Conservation (phyloP, 2,113 vertebrate genomes). For the Bubo blakistoni region DNA sequence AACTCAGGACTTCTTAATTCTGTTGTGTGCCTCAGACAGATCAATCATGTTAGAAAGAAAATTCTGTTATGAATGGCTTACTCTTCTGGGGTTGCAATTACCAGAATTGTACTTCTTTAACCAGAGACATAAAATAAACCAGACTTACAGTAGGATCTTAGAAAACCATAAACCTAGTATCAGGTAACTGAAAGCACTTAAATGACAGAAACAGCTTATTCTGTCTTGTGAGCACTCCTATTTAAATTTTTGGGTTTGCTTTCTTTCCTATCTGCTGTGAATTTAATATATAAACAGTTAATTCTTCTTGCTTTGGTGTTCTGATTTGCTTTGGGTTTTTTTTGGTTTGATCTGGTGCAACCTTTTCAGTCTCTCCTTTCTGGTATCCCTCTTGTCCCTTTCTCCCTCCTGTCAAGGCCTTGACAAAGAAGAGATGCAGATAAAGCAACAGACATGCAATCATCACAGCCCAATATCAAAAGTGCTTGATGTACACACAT, state of each 20-base stretch:
- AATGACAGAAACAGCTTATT: background rate
- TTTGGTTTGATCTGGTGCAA: background rate
- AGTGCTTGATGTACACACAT: background rate
- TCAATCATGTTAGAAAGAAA: background rate
- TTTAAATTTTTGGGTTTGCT: background rate
- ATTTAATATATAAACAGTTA: background rate
- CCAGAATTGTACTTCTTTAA: background rate
- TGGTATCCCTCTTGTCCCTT: background rate
- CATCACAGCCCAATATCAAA: background rate
- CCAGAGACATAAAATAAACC: background rate
- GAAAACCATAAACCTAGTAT: background rate
- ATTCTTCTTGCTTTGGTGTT: background rate
- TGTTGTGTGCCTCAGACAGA: background rate
- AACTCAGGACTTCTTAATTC: background rate
- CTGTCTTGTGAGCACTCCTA: background rate
- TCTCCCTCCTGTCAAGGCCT: accelerated
- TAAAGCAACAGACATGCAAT: background rate
- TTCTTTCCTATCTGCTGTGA: background rate
- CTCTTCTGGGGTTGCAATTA: background rate
- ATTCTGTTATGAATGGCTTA: background rate
- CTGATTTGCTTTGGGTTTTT: background rate
- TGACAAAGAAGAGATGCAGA: background rate
- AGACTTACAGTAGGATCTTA: background rate
- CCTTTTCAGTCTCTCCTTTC: background rate
- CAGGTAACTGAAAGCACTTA: background rate